phyloP scores from a whole-genome alignment of 2,888 invertebrate species.

The Tineola bisselliella region DNA sequence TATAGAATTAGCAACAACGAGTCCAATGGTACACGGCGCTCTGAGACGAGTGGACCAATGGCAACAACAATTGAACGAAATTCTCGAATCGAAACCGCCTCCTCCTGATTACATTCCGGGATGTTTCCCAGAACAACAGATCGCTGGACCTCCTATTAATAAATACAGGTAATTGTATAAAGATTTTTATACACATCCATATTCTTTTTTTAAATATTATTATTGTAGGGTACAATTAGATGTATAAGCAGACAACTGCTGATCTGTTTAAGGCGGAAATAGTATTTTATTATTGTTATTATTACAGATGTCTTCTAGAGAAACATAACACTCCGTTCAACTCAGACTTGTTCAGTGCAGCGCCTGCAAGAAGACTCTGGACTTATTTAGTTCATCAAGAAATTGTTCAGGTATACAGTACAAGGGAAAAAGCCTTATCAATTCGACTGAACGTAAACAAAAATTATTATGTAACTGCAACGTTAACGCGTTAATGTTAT shows the following conservation, averaged over 20 bases:
- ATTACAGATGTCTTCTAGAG: slow-evolving; percentile 84
- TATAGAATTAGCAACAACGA: slow-evolving; percentile 90
- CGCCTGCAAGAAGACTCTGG: slow-evolving; percentile 88
- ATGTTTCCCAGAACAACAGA: slow-evolving; percentile 81
- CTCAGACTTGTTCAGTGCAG: slow-evolving; percentile 74
- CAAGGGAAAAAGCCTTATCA: too few species aligned
- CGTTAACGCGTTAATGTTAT: too few species aligned
- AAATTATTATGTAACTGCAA: too few species aligned
- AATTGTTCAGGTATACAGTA: slow-evolving; percentile 73
- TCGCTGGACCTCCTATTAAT: slow-evolving; percentile 84
- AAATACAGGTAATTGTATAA: slow-evolving; percentile 77
- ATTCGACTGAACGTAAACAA: too few species aligned
- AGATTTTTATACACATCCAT: too few species aligned
- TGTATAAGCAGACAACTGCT: too few species aligned
- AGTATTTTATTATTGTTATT: too few species aligned
- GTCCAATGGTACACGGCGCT: slow-evolving; percentile 91
- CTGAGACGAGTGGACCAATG: slow-evolving; percentile 88
- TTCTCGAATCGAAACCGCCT: slow-evolving; percentile 80
- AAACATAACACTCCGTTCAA: slow-evolving; percentile 96
- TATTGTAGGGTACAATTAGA: too few species aligned
- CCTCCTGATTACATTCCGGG: slow-evolving; percentile 90
- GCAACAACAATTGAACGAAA: slow-evolving; percentile 84
- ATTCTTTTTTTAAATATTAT: too few species aligned
- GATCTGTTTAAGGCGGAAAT: too few species aligned
- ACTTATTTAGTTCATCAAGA: slow-evolving; percentile 93